A percentile compares a stretch with the other conserved stretches of the same genome.
phyloP scores from a whole-genome alignment of 2,888 invertebrate species.

The Ischnura elegans region DNA sequence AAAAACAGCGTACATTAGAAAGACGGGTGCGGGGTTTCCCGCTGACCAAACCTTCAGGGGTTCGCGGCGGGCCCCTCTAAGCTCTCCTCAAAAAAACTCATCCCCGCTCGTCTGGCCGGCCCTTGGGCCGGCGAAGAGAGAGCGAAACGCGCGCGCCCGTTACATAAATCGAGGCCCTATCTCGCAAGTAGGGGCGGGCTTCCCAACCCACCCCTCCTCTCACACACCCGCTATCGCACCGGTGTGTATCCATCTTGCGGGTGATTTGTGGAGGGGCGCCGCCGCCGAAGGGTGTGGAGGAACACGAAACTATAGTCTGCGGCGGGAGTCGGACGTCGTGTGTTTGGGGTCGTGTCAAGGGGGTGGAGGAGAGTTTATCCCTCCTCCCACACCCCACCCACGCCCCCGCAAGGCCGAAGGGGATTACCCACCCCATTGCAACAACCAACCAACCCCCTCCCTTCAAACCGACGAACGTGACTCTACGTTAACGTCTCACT shows the following conservation, averaged over 20 bases:
- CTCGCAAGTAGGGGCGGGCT: constrained; percentile 14
- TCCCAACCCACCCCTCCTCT: not conserved
- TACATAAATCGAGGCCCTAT: constrained; percentile 63
- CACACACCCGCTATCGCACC: constrained; percentile 47
- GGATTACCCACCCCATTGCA: not conserved
- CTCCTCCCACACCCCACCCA: not conserved
- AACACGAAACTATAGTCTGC: constrained; percentile 65
- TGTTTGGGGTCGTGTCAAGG: constrained; percentile 63
- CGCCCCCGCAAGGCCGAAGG: no score
- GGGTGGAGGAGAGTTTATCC: not conserved
- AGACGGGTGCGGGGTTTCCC: not conserved
- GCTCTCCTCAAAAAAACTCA: not conserved
- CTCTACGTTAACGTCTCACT: not conserved
- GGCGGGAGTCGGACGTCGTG: constrained; percentile 41
- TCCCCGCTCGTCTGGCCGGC: not conserved
- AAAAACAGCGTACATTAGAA: constrained; percentile 2
- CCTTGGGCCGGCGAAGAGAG: not conserved
- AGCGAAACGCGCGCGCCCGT: not conserved
- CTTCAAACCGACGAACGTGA: not conserved
- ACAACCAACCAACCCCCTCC: not conserved
- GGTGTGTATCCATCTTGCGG: constrained; percentile 55
- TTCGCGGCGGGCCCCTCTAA: not conserved
- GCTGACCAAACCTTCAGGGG: not conserved
- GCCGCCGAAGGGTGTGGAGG: constrained; percentile 42
- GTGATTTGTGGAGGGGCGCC: constrained; percentile 60